Evolutionary conservation across 1,140 invertebrate genomes (phyloP), one percentile per base, ranked within the genome.

Genomic region (Plutomurus gul): DNA sequence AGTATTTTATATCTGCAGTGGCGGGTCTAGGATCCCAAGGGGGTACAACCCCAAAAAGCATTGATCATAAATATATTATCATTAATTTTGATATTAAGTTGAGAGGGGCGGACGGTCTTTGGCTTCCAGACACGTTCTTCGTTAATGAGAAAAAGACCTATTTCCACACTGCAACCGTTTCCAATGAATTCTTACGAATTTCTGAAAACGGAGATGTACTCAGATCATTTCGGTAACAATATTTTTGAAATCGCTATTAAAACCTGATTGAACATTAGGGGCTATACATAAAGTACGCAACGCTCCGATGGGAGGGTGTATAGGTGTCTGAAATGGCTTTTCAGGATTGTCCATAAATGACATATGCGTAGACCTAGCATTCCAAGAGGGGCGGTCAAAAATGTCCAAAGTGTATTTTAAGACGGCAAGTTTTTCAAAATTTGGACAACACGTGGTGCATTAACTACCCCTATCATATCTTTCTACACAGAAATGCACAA

Each of bases 71-170:
- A 56, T 25, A 20, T 22, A 27, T 56, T 56, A 13, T 36, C 16
- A 18, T 51, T 20, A n/a, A 11, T 5, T 43, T 3, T 56, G n/a
- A 10, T 4, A 2, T 30, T n/a, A 16, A 49, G 6, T 37, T n/a
- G n/a, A n/a, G n/a, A 77, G 76, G 43, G 46, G 82, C 95, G 93
- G 82, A 96, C 92, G 82, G 96, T 95, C 89, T 98, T 96, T 98
- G 96, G 96, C 95, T 98, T 85, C 96, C 96, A 82, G 96, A 98
- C 88, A 98, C 96, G 81, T 97, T 97, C 89, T 97, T 98, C 89
- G 96, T 95, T 84, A 99, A 98, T 88, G 96, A 98, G 89, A 98
- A 98, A 89, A 95, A 95, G 88, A 96, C 96, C 79, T 97, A 97
- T 89, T 97, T 98, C 89, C 97, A 99, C 89, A 94, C 95, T 86